A percentile compares a stretch with the other conserved stretches of the same genome.
Evolutionary conservation across 92 coral and sea anemone genomes (phyloP).

Genomic region (Montipora capitata): DNA sequence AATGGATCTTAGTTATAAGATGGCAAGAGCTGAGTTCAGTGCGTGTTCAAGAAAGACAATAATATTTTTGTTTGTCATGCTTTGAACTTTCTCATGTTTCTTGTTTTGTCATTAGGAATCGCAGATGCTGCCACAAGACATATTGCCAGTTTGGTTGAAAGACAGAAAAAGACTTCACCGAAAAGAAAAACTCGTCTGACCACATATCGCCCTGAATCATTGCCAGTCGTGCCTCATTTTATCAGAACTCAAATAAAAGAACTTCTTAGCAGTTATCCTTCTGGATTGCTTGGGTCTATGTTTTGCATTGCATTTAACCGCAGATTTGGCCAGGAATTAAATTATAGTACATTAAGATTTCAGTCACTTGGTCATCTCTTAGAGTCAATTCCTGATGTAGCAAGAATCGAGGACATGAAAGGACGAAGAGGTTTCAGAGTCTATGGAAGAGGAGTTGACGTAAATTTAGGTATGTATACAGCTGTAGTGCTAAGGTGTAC

Average conservation of each 20-base stretch:
- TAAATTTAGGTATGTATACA: constrained; percentile 24
- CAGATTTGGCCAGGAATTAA: constrained; percentile 83
- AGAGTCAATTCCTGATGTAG: constrained; percentile 79
- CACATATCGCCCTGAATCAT: constrained; percentile 67
- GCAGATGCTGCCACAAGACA: constrained; percentile 93
- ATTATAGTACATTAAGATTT: constrained; percentile 80
- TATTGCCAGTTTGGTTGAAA: constrained; percentile 91
- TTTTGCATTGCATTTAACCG: constrained; percentile 77
- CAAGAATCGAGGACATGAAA: constrained; percentile 68
- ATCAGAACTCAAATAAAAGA: constrained; percentile 85
- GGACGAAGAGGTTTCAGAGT: constrained; percentile 80
- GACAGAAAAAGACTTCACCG: constrained; percentile 81
- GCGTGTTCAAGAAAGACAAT: too few species aligned
- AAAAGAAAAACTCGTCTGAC: constrained; percentile 84
- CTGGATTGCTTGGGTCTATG: constrained; percentile 88
- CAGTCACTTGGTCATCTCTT: constrained; percentile 79
- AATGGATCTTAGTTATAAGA: too few species aligned
- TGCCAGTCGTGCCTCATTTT: constrained; percentile 82
- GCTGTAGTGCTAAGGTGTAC: not conserved
- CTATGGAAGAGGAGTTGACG: constrained; percentile 26
- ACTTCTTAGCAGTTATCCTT: constrained; percentile 81
- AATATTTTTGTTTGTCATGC: not conserved
- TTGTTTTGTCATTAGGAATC: constrained; percentile 72
- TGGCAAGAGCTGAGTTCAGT: too few species aligned
- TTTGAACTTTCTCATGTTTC: not conserved